Evolutionary conservation across 2,888 invertebrate species (phyloP), one percentile per base, ranked within the genome.

Genomic region (Allophyes oxyacanthae): DNA sequence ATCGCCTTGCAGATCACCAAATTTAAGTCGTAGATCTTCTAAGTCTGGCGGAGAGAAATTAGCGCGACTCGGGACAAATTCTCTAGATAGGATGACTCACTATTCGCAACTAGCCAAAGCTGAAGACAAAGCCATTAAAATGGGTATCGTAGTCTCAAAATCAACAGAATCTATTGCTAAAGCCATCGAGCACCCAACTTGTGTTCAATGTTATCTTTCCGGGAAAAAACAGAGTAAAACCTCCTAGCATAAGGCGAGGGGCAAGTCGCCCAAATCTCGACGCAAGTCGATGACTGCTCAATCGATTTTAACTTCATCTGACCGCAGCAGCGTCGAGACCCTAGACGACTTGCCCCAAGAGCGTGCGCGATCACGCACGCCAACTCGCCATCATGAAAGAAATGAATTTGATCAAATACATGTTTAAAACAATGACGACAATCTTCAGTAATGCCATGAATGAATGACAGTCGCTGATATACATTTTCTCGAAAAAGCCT

Each of bases 201-300:
- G 96, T 89, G 96, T 96, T 74, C 96, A 96, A 81, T 97, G 96
- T 82, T 95, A 96, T 86, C 94, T 96, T 38, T 96, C 96, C 56
- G 95, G 95, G 53, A 95, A 95, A 81, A 92, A 89, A 34, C 92
- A 92, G 71, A 94, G 91, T 72, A 94, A 95, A 87, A 92, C 94
- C 72, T 95, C 95, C 95, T 95, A 95, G 95, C 95, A 95, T 92
- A 95, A 94, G 95, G 94, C 94, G 91, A 95, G 93, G 91, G 95
- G 95, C 93, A 95, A 95, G 93, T 95, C 95, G 93, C 95, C 95
- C 79, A 92, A 88, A 82, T 78, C 87, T 70, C 89, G 92, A 63
- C 84, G 91, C 70, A 92, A 88, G 75, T 85, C 90, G 57, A 75
- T 88, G 73, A 81, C 85, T 61, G 78, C 88, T 41, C 91, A 90